These are phyloP conservation scores for Forbesichthys agassizii DNA, from an alignment of 2,113 vertebrate genomes.

Conservation along the genomic window DNA sequence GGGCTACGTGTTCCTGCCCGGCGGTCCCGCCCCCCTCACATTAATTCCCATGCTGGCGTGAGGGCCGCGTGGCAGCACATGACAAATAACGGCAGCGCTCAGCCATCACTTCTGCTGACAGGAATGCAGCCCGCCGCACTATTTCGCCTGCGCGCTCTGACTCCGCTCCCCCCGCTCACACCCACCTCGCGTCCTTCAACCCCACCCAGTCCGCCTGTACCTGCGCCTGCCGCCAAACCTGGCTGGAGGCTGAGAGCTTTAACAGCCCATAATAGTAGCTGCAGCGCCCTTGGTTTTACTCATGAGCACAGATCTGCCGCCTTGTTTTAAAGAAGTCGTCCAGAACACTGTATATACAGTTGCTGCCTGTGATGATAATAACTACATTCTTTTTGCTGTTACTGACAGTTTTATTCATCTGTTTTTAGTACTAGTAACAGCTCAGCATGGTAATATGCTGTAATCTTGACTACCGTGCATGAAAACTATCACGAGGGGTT, in stretches of 20 bases:
- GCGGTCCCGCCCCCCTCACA: conserved; percentile 81
- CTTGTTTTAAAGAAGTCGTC: conserved; percentile 4
- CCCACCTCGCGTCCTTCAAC: conserved; percentile 70
- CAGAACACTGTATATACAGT: background rate
- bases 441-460: conserved; percentile 30
- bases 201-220: conserved; percentile 44
- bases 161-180: conserved; percentile 71
- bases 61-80: conserved; percentile 80
- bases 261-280: too few relatives aligned
- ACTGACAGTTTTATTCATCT: background rate
- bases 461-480: conserved; percentile 30
- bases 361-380: background rate
- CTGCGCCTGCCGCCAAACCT: conserved; percentile 61
- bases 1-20: conserved; percentile 21
- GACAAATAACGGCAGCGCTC: conserved; percentile 80
- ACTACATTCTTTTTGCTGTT: background rate
- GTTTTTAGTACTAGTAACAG: conserved; percentile 18
- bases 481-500: conserved; percentile 41
- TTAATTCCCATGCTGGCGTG: conserved; percentile 76
- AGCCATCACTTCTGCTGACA: conserved; percentile 86
- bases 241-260: conserved; percentile 43
- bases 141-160: conserved; percentile 75
- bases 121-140: conserved; percentile 82
- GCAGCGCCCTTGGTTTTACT: background rate
- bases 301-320: conserved; percentile 7